phyloP scores from a whole-genome alignment of 2,888 invertebrate species.

The Melanargia galathea region DNA sequence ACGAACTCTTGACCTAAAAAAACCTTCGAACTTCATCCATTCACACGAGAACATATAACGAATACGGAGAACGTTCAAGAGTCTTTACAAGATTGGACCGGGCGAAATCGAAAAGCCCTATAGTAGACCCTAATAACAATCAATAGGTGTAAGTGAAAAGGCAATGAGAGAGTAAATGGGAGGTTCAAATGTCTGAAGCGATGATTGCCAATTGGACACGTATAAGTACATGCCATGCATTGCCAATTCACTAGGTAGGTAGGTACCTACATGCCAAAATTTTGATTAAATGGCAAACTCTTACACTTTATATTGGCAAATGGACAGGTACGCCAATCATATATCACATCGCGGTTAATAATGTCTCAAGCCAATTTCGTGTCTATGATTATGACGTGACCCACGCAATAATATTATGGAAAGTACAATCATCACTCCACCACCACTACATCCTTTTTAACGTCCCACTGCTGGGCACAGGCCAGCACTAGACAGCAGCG shows the following conservation, averaged over 20 bases:
- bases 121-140: slow-evolving; percentile 30
- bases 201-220: not conserved
- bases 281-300: no score
- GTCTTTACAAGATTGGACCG: slow-evolving; percentile 29
- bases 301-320: no score
- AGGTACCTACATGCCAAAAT: no score
- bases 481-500: no score
- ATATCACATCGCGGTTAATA: no score
- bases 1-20: slow-evolving; percentile 17
- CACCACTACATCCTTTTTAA: no score
- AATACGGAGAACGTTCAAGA: slow-evolving; percentile 15
- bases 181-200: not conserved
- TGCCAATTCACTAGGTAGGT: not conserved
- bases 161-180: slow-evolving; percentile 22
- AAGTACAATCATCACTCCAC: no score
- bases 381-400: no score
- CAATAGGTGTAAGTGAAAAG: slow-evolving; percentile 19
- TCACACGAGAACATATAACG: slow-evolving; percentile 23
- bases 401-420: no score
- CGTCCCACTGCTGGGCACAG: no score
- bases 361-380: no score
- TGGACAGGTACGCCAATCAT: no score
- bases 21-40: slow-evolving; percentile 8
- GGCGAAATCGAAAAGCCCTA: slow-evolving; percentile 22
- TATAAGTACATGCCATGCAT: not conserved